Evolutionary conservation across 2,888 invertebrate species (phyloP).

Genomic region (Lobophora halterata): DNA sequence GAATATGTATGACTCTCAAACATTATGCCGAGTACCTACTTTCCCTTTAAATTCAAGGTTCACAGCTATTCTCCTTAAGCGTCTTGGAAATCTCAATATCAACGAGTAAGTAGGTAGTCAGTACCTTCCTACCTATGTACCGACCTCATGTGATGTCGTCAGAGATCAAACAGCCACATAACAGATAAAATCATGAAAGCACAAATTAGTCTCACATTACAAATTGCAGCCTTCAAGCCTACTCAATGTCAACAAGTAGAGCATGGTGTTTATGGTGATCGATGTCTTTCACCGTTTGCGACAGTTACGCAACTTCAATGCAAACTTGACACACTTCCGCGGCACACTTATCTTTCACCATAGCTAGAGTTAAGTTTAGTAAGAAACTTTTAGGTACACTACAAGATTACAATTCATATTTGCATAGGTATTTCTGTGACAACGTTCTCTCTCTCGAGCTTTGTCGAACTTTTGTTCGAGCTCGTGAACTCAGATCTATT

Average conservation of each 20-base stretch:
- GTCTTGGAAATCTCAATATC: too few species aligned
- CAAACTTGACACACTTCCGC: slow-evolving; percentile 68
- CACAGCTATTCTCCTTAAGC: too few species aligned
- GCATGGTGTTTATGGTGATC: slow-evolving; percentile 34
- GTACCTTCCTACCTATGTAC: too few species aligned
- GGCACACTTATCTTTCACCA: slow-evolving; percentile 36
- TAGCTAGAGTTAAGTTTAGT: slow-evolving; percentile 29
- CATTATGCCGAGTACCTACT: too few species aligned
- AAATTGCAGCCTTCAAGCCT: slow-evolving; percentile 13
- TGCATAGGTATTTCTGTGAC: slow-evolving; percentile 1
- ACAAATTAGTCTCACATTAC: slow-evolving; percentile 17
- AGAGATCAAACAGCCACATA: slow-evolving; percentile 3
- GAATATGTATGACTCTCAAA: too few species aligned
- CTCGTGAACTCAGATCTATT: too few species aligned
- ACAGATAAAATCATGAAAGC: slow-evolving; percentile 1
- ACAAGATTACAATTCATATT: slow-evolving; percentile 8
- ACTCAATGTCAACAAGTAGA: slow-evolving; percentile 39
- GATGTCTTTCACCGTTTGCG: slow-evolving; percentile 34
- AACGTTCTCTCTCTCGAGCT: too few species aligned
- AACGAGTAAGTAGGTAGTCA: too few species aligned
- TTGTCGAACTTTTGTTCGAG: too few species aligned
- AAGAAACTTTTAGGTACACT: slow-evolving; percentile 22
- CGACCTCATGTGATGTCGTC: too few species aligned
- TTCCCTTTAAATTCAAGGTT: too few species aligned
- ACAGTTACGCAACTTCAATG: slow-evolving; percentile 48